phyloP scores from a whole-genome alignment of 1,140 invertebrate species.

The Euschistus heros region DNA sequence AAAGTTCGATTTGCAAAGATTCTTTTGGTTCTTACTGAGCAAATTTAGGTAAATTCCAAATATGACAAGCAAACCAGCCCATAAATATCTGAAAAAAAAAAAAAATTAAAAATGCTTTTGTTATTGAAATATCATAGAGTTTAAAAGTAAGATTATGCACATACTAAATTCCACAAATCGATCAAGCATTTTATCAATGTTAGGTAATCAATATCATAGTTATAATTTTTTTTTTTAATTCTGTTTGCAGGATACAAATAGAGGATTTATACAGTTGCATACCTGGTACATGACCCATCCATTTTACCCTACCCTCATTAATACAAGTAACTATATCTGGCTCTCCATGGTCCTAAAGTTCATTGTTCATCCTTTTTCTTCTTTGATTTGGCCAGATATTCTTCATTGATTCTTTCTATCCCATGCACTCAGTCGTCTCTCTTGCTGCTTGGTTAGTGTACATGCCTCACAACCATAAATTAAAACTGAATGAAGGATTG shows the following conservation, averaged over 20 bases:
- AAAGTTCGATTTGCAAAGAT: too few relatives aligned
- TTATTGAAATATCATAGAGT: conserved; percentile 17
- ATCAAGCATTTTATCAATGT: neutral
- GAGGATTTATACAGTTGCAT: neutral
- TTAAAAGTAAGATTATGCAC: neutral
- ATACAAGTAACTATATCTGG: too few relatives aligned
- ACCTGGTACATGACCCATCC: too few relatives aligned
- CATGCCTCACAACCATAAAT: too few relatives aligned
- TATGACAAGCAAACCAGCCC: conserved; percentile 77
- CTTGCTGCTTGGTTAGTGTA: too few relatives aligned
- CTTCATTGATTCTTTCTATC: too few relatives aligned
- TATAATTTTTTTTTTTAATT: neutral
- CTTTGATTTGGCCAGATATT: too few relatives aligned
- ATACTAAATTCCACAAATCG: neutral
- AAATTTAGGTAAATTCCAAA: conserved; percentile 85
- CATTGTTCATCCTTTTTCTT: too few relatives aligned
- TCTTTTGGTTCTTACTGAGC: conserved; percentile 54
- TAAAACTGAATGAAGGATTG: too few relatives aligned
- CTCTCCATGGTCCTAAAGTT: too few relatives aligned
- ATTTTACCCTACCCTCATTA: too few relatives aligned
- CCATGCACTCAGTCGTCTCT: too few relatives aligned
- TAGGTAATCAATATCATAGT: neutral
- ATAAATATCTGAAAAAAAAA: conserved; percentile 63
- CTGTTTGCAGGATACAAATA: neutral
- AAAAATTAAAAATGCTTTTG: conserved; percentile 23